Conservation (phyloP, 2,888 invertebrate genomes). For the Monoplex corrugatus region DNA sequence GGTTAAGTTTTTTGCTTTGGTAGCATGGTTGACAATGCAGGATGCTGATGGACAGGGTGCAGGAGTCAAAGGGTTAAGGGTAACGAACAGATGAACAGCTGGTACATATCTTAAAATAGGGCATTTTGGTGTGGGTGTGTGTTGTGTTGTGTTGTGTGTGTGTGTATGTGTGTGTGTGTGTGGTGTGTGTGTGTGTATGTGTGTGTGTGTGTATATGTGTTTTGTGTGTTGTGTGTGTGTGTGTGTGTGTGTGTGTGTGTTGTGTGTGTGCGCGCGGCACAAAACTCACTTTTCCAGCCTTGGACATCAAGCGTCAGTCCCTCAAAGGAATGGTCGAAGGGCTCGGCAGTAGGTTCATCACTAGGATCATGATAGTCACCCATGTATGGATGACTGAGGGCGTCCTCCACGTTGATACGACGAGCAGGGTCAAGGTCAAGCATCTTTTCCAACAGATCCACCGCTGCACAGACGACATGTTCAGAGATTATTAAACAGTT, state of each 20-base stretch:
- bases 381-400: conserved; percentile 94
- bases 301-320: conserved; percentile 91
- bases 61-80: too few species aligned
- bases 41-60: too few species aligned
- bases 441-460: conserved; percentile 97
- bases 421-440: conserved; percentile 97
- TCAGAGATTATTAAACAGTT: too few species aligned
- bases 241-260: too few species aligned
- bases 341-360: conserved; percentile 98
- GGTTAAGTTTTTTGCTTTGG: too few species aligned
- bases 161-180: not conserved
- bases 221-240: not conserved
- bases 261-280: too few species aligned
- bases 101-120: too few species aligned
- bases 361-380: conserved; percentile 87
- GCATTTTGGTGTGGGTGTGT: too few species aligned
- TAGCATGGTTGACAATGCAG: too few species aligned
- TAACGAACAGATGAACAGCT: too few species aligned
- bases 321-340: conserved; percentile 95
- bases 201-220: too few species aligned
- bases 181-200: not conserved
- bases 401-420: conserved; percentile 92
- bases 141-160: too few species aligned
- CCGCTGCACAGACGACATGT: conserved; percentile 86
- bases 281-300: conserved; percentile 92